phyloP scores from a whole-genome alignment of 1,140 invertebrate genomes.

The Acromyrmex echinatior region DNA sequence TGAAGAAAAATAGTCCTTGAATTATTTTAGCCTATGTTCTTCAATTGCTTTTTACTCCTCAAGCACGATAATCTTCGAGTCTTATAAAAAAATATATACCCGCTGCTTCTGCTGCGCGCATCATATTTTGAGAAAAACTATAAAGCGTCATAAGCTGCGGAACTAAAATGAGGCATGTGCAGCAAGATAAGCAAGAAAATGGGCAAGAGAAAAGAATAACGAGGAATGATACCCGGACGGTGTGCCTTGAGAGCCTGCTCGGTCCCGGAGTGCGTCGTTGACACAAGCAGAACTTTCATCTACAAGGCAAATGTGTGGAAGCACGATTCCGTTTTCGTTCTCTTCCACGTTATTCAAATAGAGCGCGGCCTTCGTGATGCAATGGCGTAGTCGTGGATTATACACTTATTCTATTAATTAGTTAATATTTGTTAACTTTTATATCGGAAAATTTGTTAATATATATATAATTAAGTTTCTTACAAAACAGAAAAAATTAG shows the following conservation, averaged over 20 bases:
- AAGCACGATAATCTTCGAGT: neutral
- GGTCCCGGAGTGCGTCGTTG: conserved; percentile 66
- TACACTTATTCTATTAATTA: neutral
- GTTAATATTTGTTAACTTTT: neutral
- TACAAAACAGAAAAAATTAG: too few species aligned
- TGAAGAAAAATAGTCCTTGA: neutral
- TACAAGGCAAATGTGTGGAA: conserved; percentile 55
- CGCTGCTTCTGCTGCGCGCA: neutral
- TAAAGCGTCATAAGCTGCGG: conserved; percentile 18
- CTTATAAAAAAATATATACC: conserved; percentile 22
- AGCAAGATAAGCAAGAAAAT: conserved; percentile 2
- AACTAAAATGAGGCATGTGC: conserved; percentile 12
- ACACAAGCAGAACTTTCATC: conserved; percentile 68
- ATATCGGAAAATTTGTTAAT: too few species aligned
- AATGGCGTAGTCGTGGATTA: conserved; percentile 42
- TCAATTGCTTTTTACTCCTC: neutral
- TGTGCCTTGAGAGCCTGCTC: conserved; percentile 54
- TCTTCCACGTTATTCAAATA: conserved; percentile 70
- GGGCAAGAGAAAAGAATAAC: conserved; percentile 7
- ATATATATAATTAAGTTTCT: too few species aligned
- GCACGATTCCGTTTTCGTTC: conserved; percentile 54
- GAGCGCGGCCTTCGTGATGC: conserved; percentile 57
- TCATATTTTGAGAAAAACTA: conserved; percentile 19
- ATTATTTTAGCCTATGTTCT: neutral
- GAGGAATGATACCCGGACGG: neutral